Base-by-base conservation (phyloP, 92 coral and sea anemone genomes). In the Bergia sp. region DNA sequence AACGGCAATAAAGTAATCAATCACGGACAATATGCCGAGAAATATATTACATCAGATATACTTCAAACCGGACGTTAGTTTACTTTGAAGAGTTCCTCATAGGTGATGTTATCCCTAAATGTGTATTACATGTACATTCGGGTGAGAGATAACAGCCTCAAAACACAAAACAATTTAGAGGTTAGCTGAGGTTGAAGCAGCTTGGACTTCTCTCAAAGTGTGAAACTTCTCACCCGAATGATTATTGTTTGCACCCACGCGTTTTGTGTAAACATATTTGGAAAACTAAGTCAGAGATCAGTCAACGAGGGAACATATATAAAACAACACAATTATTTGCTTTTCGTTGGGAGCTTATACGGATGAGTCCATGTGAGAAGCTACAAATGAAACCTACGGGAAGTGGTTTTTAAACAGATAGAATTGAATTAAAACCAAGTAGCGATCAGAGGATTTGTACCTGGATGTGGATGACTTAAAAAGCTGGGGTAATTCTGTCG, bases 391-490 rank as follows among this genome's bases (percentile, higher is more conserved):
- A 45, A 47, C 18, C 15, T 44, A 72, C 15, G 67, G 18, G 53
- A 69, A 69, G 75, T 53, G 45, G 75, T 45, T 23, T 8, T 72
- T 37, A 84, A 29, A 40, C 55, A 84, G 74, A 71, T 71, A 45
- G 87, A 36, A 66, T 1, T 36, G 18, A 67, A 42, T n/a, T 16
- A 44, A 29, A 29, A 67, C 49, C 38, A 38, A 21, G 18, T 20
- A 29, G 36, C 49, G 55, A 37, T 29, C 13, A 18, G 36, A 57
- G 38, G 36, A 36, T 23, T 37, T 55, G 16, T 92, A 92, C 98
- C 98, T 93, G 94, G 91, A 37, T 93, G 94, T 61, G 98, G 96
- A 37, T 95, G 98, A 39, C 95, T 93, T 8, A 93, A 90, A 82
- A 91, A 95, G 49, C 85, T 80, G 7, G 92, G 95, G 37, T 93